phyloP scores from a whole-genome alignment of 2,797 vertebrate species.

The Bufotes viridis region DNA sequence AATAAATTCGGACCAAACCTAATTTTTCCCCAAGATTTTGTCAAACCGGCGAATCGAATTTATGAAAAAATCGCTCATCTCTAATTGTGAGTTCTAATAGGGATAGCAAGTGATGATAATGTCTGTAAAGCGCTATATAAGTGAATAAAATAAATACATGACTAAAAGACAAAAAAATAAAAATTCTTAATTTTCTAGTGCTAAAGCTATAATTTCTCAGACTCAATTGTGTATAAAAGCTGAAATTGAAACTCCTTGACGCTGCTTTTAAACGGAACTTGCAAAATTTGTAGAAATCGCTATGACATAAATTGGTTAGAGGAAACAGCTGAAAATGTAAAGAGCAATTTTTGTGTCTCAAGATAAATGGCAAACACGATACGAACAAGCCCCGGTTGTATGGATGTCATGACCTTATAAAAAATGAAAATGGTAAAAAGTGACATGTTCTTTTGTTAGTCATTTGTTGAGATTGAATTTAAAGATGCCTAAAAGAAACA shows the following conservation, averaged over 20 bases:
- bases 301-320: constrained; percentile 17
- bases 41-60: too few relatives aligned
- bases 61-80: too few relatives aligned
- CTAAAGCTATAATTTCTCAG: constrained; percentile 24
- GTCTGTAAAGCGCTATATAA: too few relatives aligned
- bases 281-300: constrained; percentile 26
- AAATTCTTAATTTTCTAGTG: constrained; percentile 21
- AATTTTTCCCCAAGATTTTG: too few relatives aligned
- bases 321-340: constrained; percentile 21
- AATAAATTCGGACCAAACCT: too few relatives aligned
- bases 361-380: constrained; percentile 39
- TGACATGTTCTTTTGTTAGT: constrained; percentile 55
- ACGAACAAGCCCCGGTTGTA: constrained; percentile 16
- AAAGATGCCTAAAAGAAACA: constrained; percentile 52
- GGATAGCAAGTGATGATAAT: too few relatives aligned
- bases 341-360: constrained; percentile 41
- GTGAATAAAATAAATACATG: too few relatives aligned
- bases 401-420: constrained; percentile 50
- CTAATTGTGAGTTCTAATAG: too few relatives aligned
- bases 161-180: constrained; percentile 6
- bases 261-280: constrained; percentile 18
- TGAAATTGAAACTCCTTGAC: constrained; percentile 17
- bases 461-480: constrained; percentile 47
- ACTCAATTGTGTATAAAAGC: not conserved
- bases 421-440: constrained; percentile 50